Conservation (phyloP, 2,888 invertebrate species). For the Exocentrus adspersus region DNA sequence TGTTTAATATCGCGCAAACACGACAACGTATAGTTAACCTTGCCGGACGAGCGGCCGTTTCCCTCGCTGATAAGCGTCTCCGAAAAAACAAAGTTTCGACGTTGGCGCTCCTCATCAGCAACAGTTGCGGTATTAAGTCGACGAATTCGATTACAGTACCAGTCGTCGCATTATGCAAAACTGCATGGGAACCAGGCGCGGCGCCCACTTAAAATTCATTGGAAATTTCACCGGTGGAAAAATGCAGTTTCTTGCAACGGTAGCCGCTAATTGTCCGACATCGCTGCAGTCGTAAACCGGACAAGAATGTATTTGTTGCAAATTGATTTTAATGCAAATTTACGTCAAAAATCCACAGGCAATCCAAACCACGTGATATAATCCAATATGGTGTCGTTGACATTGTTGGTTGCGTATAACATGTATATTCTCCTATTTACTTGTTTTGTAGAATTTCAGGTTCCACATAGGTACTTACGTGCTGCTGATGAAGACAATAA, state of each 20-base stretch:
- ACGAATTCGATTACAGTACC: not conserved
- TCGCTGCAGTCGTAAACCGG: slow-evolving; percentile 9
- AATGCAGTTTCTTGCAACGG: slow-evolving; percentile 22
- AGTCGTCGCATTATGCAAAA: slow-evolving; percentile 18
- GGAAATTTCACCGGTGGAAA: slow-evolving; percentile 22
- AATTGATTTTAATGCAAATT: slow-evolving; percentile 26
- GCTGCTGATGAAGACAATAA: too few relatives aligned
- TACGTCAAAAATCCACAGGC: too few relatives aligned
- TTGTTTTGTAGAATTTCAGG: too few relatives aligned
- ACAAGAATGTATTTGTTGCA: slow-evolving; percentile 17
- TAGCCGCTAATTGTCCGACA: slow-evolving; percentile 19
- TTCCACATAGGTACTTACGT: too few relatives aligned
- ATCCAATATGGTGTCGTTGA: too few relatives aligned
- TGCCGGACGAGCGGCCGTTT: slow-evolving; percentile 11
- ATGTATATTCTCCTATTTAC: too few relatives aligned
- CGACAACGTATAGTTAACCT: slow-evolving; percentile 27
- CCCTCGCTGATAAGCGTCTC: not conserved
- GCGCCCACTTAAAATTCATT: slow-evolving; percentile 20
- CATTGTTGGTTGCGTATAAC: too few relatives aligned
- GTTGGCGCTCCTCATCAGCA: too few relatives aligned
- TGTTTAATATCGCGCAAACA: slow-evolving; percentile 28
- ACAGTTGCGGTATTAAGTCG: not conserved
- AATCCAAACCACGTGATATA: too few relatives aligned
- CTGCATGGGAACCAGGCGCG: slow-evolving; percentile 15
- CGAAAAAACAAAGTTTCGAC: too few relatives aligned